These are phyloP conservation scores for Flabesymbios commensalis DNA, from an alignment of 2,888 invertebrate species.

Conservation along the genomic window DNA sequence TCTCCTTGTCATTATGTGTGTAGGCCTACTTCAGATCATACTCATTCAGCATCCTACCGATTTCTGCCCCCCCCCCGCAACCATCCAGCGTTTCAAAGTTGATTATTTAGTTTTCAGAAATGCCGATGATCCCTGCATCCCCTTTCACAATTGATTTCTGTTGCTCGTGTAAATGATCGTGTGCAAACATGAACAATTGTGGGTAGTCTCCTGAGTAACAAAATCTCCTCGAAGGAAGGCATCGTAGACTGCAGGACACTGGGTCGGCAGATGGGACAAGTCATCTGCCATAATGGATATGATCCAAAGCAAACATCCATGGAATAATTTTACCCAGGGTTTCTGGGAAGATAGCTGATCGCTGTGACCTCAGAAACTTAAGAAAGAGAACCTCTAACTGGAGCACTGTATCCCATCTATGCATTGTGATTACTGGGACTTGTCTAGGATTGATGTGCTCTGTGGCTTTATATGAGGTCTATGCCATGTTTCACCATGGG, in stretches of 20 bases:
- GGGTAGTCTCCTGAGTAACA: constrained; percentile 2
- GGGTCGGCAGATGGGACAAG: not conserved
- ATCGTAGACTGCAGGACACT: not conserved
- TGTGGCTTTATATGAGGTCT: constrained; percentile 13
- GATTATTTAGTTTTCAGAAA: not conserved
- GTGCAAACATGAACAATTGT: not conserved
- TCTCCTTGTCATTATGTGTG: constrained; percentile 1
- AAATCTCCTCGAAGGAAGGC: not conserved
- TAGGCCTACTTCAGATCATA: not conserved
- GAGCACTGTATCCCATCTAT: not conserved
- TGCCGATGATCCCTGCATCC: constrained; percentile 12
- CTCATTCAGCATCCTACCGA: constrained; percentile 19
- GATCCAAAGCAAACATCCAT: constrained; percentile 23
- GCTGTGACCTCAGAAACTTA: constrained; percentile 3
- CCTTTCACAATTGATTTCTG: constrained; percentile 12
- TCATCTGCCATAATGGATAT: constrained; percentile 4
- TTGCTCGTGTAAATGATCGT: constrained; percentile 20
- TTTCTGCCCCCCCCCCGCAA: constrained; percentile 26
- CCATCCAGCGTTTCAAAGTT: constrained; percentile 23
- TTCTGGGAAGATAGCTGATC: constrained; percentile 8
- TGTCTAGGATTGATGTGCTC: constrained; percentile 35
- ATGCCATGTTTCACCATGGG: constrained; percentile 39
- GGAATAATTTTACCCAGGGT: not conserved
- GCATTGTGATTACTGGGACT: constrained; percentile 31
- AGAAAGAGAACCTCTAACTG: constrained; percentile 9